These are phyloP conservation scores for Momotus momota DNA, from an alignment of 2,797 vertebrate genomes.

Conservation along the genomic window DNA sequence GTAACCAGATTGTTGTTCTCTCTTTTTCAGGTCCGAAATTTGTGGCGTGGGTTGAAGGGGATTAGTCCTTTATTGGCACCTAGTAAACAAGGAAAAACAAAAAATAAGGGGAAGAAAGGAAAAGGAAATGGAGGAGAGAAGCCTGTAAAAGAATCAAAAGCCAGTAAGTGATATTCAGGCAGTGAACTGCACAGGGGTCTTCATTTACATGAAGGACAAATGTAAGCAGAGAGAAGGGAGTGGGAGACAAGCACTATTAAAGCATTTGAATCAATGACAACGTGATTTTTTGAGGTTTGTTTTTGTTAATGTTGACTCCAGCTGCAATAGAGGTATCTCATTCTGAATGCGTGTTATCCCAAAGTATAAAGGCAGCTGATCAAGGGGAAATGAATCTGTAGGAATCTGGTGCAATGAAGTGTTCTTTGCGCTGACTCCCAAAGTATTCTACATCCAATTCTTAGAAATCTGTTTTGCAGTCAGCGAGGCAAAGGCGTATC, in stretches of 20 bases:
- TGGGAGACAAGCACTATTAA: background rate
- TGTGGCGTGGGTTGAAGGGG: conserved; percentile 58
- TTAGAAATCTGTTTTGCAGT: background rate
- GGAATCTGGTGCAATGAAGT: background rate
- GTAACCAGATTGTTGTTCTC: background rate
- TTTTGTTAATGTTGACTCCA: background rate
- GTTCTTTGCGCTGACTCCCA: background rate
- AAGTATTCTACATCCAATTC: background rate
- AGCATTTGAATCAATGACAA: background rate
- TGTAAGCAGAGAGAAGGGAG: background rate
- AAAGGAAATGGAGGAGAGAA: conserved; percentile 32
- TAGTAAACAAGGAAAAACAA: conserved; percentile 29
- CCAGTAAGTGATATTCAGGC: conserved; percentile 55
- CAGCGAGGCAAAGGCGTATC: background rate
- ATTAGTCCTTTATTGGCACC: conserved; percentile 28
- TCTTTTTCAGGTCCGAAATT: conserved; percentile 70
- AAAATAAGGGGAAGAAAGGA: conserved; percentile 41
- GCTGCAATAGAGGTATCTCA: background rate
- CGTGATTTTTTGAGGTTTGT: background rate
- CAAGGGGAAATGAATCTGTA: background rate
- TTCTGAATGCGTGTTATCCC: background rate
- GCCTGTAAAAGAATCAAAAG: conserved; percentile 6
- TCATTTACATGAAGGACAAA: background rate
- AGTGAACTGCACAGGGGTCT: background rate
- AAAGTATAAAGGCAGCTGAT: background rate